Evolutionary conservation across 2,113 vertebrate species (phyloP), one percentile per base, ranked within the genome.

Genomic region (Neolamprologus cancellatus): DNA sequence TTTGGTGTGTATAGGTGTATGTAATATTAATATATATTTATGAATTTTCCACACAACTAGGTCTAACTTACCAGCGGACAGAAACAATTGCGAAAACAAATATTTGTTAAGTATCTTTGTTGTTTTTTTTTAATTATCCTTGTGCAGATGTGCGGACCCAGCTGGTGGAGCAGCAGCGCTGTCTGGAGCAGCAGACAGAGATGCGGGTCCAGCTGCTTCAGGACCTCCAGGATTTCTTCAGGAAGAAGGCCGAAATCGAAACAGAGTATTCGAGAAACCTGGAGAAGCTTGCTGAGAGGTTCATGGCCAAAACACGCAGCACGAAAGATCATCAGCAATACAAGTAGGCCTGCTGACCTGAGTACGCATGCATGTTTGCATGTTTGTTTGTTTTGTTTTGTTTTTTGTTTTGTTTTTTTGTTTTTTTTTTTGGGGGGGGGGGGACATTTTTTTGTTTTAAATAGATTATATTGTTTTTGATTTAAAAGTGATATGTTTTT

Each of bases 181-280:
- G 98, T 92, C 96, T 99, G 94, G 99, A 99, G 94, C 99, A 99
- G 93, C 99, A 99, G 95, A 99, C 98, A 10, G 99, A 99, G 91
- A 98, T 99, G 92, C 96, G 99, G 41, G 98, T 99, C 53, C 99
- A 99, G 95, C 96, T 99, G 79, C 96, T 99, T 25, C 99, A 99
- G 93, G 99, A 99, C 94, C 96, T 99, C 93, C 99, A 99, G 96
- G 99, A 99, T 96, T 99, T 99, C 97, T 99, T 99, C 97, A 97
- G 99, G 78, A 99, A 99, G 96, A 99, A 99, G 95, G 96, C 99
- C 0, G 99, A 99, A 95, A 99, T 99, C 15, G 98, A 99, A 92
- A 98, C 98, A 79, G 99, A 99, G 90, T 99, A 99, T 88, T 99
- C 98, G 4, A 95, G 98, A 78, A 99, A 98, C 95, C 96, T 99